Percentiles rank a stretch among this genome's conserved stretches.
Conservation (phyloP, 2,113 vertebrate species). For the Callipepla californica region DNA sequence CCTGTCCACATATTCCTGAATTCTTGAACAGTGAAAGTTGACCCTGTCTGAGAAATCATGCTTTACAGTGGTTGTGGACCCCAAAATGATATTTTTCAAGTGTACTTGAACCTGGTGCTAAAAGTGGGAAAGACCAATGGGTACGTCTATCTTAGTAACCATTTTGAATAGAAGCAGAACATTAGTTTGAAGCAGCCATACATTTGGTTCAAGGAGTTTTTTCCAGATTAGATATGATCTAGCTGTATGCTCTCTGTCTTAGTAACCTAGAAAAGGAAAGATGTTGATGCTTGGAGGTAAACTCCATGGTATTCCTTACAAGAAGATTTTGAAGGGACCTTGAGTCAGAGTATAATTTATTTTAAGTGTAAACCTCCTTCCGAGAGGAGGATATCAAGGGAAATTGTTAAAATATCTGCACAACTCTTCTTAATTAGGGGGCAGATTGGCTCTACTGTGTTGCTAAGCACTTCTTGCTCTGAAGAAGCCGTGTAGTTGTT, state of each 20-base stretch:
- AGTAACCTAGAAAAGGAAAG: background rate
- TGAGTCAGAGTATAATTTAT: background rate
- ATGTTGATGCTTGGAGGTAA: background rate
- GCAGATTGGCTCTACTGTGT: background rate
- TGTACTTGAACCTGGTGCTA: background rate
- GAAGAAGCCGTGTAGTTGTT: accelerated
- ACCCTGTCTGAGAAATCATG: background rate
- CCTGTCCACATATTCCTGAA: background rate
- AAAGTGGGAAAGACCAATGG: background rate
- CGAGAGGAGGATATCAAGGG: background rate
- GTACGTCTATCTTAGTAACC: background rate
- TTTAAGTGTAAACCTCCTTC: background rate
- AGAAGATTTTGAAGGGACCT: background rate
- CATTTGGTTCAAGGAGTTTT: background rate
- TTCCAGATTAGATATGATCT: background rate
- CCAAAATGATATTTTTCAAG: background rate
- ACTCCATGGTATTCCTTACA: background rate
- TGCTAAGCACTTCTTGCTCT: background rate
- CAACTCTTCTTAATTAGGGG: background rate
- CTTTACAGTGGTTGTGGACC: background rate
- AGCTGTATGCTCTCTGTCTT: background rate
- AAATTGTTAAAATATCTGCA: background rate
- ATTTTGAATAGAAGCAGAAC: background rate
- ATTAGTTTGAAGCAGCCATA: background rate
- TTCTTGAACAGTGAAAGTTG: background rate